Conservation (phyloP, 1,140 invertebrate genomes). For the Musca vetustissima region DNA sequence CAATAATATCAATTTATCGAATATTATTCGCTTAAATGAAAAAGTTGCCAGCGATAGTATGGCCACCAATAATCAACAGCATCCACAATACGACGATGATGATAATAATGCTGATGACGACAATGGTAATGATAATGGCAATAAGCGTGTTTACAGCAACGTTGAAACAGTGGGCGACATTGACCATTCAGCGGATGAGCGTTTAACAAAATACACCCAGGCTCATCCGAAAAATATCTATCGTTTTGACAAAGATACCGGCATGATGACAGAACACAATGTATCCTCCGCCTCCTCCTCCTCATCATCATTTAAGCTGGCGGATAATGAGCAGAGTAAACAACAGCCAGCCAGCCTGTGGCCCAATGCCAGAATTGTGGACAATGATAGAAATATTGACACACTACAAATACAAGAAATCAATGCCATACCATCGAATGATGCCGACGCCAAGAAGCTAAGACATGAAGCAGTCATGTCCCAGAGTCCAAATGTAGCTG, state of each 20-base stretch:
- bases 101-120: neutral
- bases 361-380: neutral
- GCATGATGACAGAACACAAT: slow-evolving; percentile 1
- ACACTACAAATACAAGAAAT: slow-evolving; percentile 17
- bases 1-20: slow-evolving; percentile 53
- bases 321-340: too few relatives aligned
- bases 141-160: too few relatives aligned
- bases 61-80: slow-evolving; percentile 26
- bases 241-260: slow-evolving; percentile 20
- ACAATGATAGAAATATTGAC: slow-evolving; percentile 11
- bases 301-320: neutral
- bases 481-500: too few relatives aligned
- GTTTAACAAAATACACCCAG: slow-evolving; percentile 19
- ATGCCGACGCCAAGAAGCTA: too few relatives aligned
- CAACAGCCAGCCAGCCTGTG: slow-evolving; percentile 4
- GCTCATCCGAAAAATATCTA: slow-evolving; percentile 47
- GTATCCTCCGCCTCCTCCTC: too few relatives aligned
- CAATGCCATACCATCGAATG: neutral
- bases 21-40: slow-evolving; percentile 52
- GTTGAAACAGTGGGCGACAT: neutral
- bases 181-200: neutral
- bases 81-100: slow-evolving; percentile 35
- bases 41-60: slow-evolving; percentile 54
- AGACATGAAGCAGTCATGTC: too few relatives aligned
- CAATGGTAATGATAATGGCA: neutral